Evolutionary conservation across 2,888 invertebrate genomes (phyloP), one percentile per base, ranked within the genome.

Genomic region (Parelbella ahira): DNA sequence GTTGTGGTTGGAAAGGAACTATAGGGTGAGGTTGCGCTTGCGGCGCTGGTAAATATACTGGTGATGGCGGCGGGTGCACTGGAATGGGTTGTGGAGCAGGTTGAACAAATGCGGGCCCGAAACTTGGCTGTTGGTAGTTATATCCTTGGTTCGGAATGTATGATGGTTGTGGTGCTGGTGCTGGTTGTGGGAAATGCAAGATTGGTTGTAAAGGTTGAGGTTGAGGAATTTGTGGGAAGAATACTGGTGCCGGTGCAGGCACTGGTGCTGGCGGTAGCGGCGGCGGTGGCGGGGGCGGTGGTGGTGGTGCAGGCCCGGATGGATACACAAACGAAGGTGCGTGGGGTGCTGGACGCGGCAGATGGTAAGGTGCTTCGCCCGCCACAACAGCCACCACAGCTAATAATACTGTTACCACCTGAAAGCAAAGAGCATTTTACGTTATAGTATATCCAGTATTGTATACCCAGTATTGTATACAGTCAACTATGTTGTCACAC

Each of bases 341-440:
- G 20, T 71, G 57, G 2, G 63, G 49, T 1, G 58, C 65, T n/a
- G 86, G 86, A 36, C 74, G 71, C 5, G 79, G 78, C 44, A 83
- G 51, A 38, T 80, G 61, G 56, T 87, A 87, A 9, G 83, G 86
- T 6, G 84, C 86, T 64, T 86, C 86, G 13, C 73, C 78, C 36
- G 56, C 66, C 47, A 72, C 65, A 32, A 66, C 69, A 42, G 71
- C 71, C 21, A 83, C 68, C 56, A 83, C 47, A 47, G 77, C 69
- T 53, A 86, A 49, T 51, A 84, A n/a, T n/a, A n/a, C n/a, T n/a
- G n/a, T 52, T 44, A 70, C 51, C 48, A 84, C 67, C 86, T 86
- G 73, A 4, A 43, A 43, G n/a, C n/a, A n/a, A n/a, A n/a, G n/a
- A n/a, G n/a, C n/a, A n/a, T n/a, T n/a, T n/a, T n/a, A n/a, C n/a